Base-by-base conservation (phyloP, 2,888 invertebrate genomes). In the Euclidia mi region DNA sequence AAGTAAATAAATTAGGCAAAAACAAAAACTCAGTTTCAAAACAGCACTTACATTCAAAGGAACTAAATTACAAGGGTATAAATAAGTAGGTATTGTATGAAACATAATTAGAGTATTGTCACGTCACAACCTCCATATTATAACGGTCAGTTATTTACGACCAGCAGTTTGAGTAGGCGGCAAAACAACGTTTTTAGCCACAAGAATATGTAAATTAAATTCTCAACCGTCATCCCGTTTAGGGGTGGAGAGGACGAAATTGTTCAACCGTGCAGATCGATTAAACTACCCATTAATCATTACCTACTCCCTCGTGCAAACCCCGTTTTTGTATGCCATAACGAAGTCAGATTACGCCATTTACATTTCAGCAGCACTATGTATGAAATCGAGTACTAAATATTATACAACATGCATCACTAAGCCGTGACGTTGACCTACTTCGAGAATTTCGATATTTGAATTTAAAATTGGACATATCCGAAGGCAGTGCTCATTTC, bases 381-480 rank as follows among this genome's bases (percentile, higher is more conserved):
- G 25, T 42, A 42, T 15, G 9, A 50, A 45, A 46, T 17, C 11
- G 12, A 25, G 18, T 14, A 35, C 18, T 35, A 46, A 42, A 35
- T 46, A 45, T 57, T 58, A 51, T 56, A n/a, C n/a, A n/a, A 58
- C 42, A 43, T 28, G 11, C 17, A 31, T 32, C 35, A 44, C 40
- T 60, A 58, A 64, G 45, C 37, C 47, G 15, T 55, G 56, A 52
- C 41, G 52, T 15, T 56, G 65, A 46, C 65, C 61, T 29, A 62
- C 31, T 66, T 66, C 56, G 7, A 46, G 43, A 34, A 68, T 62
- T 59, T 68, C 49, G 50, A 75, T 79, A 81, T 81, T 81, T 76
- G 80, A 81, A 85, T 82, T 79, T 71, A 57, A 82, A 83, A 85
- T 80, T 80, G 75, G 73, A 55, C 59, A 60, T 70, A 64, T 70